Evolutionary conservation across 2,888 invertebrate genomes (phyloP).

Genomic region (Prenolepis imparis): DNA sequence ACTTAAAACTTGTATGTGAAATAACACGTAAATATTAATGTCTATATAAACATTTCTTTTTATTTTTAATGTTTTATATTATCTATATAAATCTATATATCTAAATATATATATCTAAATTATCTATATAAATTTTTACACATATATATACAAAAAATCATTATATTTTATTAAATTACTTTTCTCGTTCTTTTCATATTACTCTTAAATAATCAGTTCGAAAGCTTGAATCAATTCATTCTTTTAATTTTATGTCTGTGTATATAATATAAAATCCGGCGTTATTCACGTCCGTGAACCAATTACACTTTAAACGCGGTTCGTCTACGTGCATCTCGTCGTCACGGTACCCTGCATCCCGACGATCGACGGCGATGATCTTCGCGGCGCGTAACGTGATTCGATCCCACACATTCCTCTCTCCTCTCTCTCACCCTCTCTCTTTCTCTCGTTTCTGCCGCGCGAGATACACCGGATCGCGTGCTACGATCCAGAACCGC

Average conservation of each 20-base stretch:
- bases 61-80: neutral
- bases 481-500: constrained; percentile 74
- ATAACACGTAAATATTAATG: neutral
- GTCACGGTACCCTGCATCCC: constrained; percentile 42
- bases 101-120: too few relatives aligned
- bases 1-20: neutral
- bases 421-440: neutral
- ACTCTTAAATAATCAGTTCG: neutral
- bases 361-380: constrained; percentile 50
- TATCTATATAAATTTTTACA: neutral
- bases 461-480: constrained; percentile 72
- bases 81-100: neutral
- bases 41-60: neutral
- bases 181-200: neutral
- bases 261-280: neutral
- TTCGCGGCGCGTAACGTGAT: constrained; percentile 68
- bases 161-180: neutral
- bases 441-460: neutral
- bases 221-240: neutral
- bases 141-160: neutral
- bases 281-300: constrained; percentile 38
- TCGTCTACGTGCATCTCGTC: constrained; percentile 45
- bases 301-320: constrained; percentile 49
- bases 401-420: constrained; percentile 68
- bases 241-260: too few relatives aligned